Evolutionary conservation across 1,140 invertebrate species (phyloP).

Genomic region (Archivesica marissinica): DNA sequence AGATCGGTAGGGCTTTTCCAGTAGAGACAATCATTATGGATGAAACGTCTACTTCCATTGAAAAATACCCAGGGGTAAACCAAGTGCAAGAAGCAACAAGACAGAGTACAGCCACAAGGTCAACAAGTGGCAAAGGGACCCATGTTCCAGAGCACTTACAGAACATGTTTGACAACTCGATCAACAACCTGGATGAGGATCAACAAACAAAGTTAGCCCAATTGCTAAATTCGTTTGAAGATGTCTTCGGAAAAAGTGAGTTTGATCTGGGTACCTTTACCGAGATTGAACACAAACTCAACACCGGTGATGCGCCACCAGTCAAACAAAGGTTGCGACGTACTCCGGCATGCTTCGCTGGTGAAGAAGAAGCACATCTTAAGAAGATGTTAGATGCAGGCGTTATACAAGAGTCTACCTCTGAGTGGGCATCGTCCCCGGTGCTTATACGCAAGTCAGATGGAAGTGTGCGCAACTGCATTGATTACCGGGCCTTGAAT

Average conservation of each 20-base stretch:
- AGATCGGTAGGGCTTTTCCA: too few species aligned
- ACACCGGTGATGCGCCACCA: constrained; percentile 11
- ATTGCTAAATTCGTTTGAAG: neutral
- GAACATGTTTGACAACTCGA: neutral
- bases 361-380: neutral
- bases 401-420: neutral
- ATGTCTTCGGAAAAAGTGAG: neutral
- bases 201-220: neutral
- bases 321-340: neutral
- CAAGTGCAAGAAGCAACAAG: too few species aligned
- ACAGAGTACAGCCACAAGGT: too few species aligned
- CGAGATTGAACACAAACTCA: neutral
- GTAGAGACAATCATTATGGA: too few species aligned
- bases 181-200: neutral
- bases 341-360: constrained; percentile 8
- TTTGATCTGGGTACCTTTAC: constrained; percentile 13
- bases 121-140: too few species aligned
- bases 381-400: constrained; percentile 20
- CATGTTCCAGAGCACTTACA: neutral
- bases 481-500: too few species aligned
- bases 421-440: too few species aligned
- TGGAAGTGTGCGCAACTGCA: too few species aligned
- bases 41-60: too few species aligned
- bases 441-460: too few species aligned
- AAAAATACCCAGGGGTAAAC: too few species aligned